Conservation (phyloP, 1,140 invertebrate genomes). For the Diploscapter pachys region DNA sequence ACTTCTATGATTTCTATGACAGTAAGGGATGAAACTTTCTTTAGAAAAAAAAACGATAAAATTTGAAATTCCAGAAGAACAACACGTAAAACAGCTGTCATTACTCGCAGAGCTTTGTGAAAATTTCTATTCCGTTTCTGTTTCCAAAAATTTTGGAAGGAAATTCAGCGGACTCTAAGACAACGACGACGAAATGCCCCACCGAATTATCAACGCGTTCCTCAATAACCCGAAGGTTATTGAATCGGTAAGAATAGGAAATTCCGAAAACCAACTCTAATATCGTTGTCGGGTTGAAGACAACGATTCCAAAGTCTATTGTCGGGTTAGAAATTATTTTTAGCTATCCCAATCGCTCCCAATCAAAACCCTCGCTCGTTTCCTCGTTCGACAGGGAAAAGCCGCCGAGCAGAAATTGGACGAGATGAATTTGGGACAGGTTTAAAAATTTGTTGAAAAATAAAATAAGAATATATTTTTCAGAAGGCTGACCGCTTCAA, state of each 20-base stretch:
- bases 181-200: constrained; percentile 14
- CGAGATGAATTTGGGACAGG: background rate
- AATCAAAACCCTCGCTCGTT: constrained; percentile 16
- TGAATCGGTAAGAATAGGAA: constrained; percentile 12
- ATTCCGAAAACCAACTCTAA: too few relatives aligned
- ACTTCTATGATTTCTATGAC: too few relatives aligned
- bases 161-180: background rate
- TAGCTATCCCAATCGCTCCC: constrained; percentile 32
- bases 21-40: too few relatives aligned
- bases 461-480: too few relatives aligned
- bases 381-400: constrained; percentile 19
- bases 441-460: too few relatives aligned
- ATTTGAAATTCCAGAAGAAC: too few relatives aligned
- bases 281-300: too few relatives aligned
- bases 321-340: background rate
- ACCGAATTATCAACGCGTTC: constrained; percentile 14
- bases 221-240: constrained; percentile 29
- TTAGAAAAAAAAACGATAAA: too few relatives aligned
- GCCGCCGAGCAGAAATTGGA: constrained; percentile 13
- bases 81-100: too few relatives aligned
- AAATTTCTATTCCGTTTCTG: too few relatives aligned
- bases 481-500: constrained; percentile 7
- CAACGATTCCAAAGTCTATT: background rate
- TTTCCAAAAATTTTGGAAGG: too few relatives aligned
- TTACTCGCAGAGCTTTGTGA: too few relatives aligned